Percentiles rank a stretch among this genome's conserved stretches.
phyloP scores from a whole-genome alignment of 1,140 invertebrate species.

The Diuraphis noxia region DNA sequence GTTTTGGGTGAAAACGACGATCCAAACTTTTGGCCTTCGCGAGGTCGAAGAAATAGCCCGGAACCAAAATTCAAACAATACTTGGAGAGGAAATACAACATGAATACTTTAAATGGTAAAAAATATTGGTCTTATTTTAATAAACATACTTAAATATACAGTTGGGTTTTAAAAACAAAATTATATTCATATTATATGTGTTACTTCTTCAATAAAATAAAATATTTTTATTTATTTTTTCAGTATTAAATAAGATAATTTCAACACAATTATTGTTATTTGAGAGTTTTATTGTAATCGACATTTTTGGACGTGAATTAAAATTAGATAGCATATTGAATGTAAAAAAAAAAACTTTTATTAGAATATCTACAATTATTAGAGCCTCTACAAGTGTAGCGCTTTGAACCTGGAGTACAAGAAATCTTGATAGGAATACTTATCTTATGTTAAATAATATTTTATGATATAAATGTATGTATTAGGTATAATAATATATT shows the following conservation, averaged over 20 bases:
- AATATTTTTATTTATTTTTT: background rate
- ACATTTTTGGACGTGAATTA: background rate
- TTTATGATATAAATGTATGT: no score
- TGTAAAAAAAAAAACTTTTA: background rate
- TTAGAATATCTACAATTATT: no score
- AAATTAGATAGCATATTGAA: background rate
- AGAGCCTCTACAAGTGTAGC: no score
- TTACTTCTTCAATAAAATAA: background rate
- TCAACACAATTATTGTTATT: background rate
- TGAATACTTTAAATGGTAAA: constrained; percentile 28
- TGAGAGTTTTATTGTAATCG: background rate
- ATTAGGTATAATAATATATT: no score
- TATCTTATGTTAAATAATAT: no score
- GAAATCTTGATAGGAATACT: no score
- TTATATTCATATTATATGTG: background rate
- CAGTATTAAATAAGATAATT: background rate
- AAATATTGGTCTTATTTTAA: background rate
- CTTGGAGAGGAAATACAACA: constrained; percentile 16
- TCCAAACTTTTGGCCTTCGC: constrained; percentile 56
- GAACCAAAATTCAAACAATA: constrained; percentile 35
- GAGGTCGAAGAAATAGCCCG: constrained; percentile 54
- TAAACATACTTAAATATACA: background rate
- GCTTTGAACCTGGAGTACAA: no score
- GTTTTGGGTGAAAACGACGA: constrained; percentile 54
- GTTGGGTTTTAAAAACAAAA: background rate